Evolutionary conservation across 2,888 invertebrate genomes (phyloP).

Genomic region (Perizoma affinitatum): DNA sequence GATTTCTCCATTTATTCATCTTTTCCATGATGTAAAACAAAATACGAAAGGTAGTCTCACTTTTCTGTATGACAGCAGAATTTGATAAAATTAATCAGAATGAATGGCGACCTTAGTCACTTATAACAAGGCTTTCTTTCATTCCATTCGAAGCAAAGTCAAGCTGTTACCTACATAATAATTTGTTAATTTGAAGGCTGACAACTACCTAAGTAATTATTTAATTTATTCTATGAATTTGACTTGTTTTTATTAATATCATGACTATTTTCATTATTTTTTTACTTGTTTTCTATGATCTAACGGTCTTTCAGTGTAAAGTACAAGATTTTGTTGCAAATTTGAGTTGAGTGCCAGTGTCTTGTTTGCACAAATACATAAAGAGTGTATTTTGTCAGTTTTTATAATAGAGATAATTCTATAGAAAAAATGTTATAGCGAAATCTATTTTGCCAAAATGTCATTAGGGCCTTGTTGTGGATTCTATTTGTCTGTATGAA

Average conservation of each 20-base stretch:
- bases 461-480: constrained; percentile 50
- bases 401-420: constrained; percentile 2
- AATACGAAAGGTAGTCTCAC: constrained; percentile 43
- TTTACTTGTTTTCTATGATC: constrained; percentile 20
- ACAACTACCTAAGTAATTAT: constrained; percentile 51
- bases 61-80: constrained; percentile 43
- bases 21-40: constrained; percentile 50
- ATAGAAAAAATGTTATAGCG: constrained; percentile 5
- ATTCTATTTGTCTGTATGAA: constrained; percentile 51
- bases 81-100: constrained; percentile 44
- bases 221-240: constrained; percentile 43
- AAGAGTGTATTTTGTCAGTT: constrained; percentile 18
- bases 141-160: constrained; percentile 48
- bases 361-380: constrained; percentile 26
- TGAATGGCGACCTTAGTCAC: constrained; percentile 42
- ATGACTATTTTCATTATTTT: constrained; percentile 29
- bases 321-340: constrained; percentile 25
- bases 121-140: constrained; percentile 44
- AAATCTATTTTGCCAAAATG: constrained; percentile 33
- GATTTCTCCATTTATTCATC: constrained; percentile 64
- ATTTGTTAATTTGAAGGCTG: constrained; percentile 54
- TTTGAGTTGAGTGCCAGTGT: constrained; percentile 15
- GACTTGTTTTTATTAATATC: constrained; percentile 31
- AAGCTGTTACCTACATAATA: constrained; percentile 44
- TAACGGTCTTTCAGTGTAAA: constrained; percentile 15